These are phyloP conservation scores for Nicator chloris DNA, from an alignment of 2,113 vertebrate species.

Conservation along the genomic window DNA sequence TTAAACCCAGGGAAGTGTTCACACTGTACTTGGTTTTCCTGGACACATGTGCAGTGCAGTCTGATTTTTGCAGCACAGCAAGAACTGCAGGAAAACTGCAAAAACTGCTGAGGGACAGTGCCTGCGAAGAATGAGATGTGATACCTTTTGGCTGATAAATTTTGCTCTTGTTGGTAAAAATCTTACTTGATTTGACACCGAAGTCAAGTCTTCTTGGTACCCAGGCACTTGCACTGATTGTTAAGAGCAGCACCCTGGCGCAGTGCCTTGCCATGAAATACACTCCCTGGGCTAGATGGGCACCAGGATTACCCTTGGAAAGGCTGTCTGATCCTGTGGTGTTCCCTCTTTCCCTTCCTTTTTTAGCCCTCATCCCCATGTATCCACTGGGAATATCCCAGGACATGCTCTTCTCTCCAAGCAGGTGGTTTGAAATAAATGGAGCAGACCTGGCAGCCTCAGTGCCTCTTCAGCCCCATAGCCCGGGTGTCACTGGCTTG, in stretches of 20 bases:
- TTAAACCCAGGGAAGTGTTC: neutral
- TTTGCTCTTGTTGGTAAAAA: neutral
- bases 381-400: neutral
- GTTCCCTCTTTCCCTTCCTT: neutral
- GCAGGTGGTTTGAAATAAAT: neutral
- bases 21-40: neutral
- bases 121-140: accelerated
- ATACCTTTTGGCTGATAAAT: neutral
- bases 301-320: neutral
- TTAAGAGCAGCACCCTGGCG: neutral
- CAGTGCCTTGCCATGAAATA: neutral
- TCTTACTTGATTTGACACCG: accelerated
- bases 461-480: accelerated
- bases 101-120: neutral
- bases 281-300: neutral
- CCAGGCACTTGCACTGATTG: neutral
- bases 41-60: accelerated
- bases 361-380: accelerated
- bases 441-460: neutral
- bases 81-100: neutral
- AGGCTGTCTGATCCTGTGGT: neutral
- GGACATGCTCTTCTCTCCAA: neutral
- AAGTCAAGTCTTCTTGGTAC: neutral
- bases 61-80: neutral
- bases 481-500: too few species aligned